A percentile compares a stretch with the other conserved stretches of the same genome.
Conservation (phyloP, 2,113 vertebrate genomes). For the Elephantulus edwardii region DNA sequence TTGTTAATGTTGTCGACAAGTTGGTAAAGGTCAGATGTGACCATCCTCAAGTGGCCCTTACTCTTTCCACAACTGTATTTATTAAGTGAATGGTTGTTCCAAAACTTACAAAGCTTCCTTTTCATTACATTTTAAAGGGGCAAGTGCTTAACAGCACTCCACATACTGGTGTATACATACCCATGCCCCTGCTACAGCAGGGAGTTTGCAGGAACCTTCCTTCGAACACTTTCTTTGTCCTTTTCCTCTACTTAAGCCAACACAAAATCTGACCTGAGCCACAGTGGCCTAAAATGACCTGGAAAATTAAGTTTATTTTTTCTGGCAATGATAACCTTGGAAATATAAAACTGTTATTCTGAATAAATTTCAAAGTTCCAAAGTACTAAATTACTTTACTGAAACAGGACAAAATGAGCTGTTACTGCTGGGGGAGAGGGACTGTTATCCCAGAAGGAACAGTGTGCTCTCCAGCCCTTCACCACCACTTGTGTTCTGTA, state of each 20-base stretch:
- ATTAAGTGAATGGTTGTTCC: conserved; percentile 12
- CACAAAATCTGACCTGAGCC: conserved; percentile 72
- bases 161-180: background rate
- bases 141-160: conserved; percentile 24
- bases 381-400: conserved; percentile 81
- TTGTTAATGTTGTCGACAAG: too few species aligned
- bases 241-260: conserved; percentile 53
- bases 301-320: conserved; percentile 85
- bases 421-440: conserved; percentile 73
- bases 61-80: too few species aligned
- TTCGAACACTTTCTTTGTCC: conserved; percentile 58
- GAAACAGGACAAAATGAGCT: conserved; percentile 85
- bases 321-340: conserved; percentile 86
- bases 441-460: conserved; percentile 82
- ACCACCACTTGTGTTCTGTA: conserved; percentile 73
- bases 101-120: conserved; percentile 18
- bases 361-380: conserved; percentile 84
- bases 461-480: conserved; percentile 76
- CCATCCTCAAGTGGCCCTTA: too few species aligned
- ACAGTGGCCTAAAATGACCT: conserved; percentile 80
- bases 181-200: background rate
- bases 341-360: conserved; percentile 86
- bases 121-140: conserved; percentile 1
- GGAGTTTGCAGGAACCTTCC: conserved; percentile 24
- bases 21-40: too few species aligned